Base-by-base conservation (phyloP, 2,113 vertebrate genomes). In the Hippocampus abdominalis region DNA sequence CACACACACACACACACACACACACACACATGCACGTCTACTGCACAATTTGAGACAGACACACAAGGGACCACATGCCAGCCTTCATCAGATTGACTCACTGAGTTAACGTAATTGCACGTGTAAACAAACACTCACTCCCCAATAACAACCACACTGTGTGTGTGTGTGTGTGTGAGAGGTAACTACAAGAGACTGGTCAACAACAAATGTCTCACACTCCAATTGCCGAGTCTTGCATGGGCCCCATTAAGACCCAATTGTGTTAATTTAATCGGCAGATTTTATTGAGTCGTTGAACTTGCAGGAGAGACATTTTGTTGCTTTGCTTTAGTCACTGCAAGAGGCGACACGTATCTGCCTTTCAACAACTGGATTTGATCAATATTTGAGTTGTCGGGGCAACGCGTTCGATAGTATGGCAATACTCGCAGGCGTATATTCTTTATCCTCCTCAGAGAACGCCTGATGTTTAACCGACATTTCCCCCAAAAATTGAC, bases 141-240 rank as follows among this genome's bases (percentile, higher is more conserved):
- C 3, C 61, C n/a, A n/a, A 63, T 63, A n/a, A 40, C 62, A 64
- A 64, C 42, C 62, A 64, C 8, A 3, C 21, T 20, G 27, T 42
- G 66, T 70, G 56, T 57, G 27, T 56, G 40, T 10, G 46, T 54
- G 39, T 57, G 72, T 64, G 61, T 59, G 54, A 48, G 74, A 57
- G 53, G 39, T 57, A 57, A 27, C 11, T 27, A 27, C 23, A 57
- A 57, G 54, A 57, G 54, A 57, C 60, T 21, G 20, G 32, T 62
- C 20, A 2, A 9, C 32, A 62, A n/a, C 32, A 62, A 62, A 73
- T 59, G 23, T 4, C 13, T 74, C 64, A 71, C 29, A 61, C 32
- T 66, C 40, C 69, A 69, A 62, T 25, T 36, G 18, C 29, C 3
- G 39, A 40, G 12, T 64, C 61, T 25, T 64, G 15, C 13, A 12